Percentiles rank a stretch among this genome's conserved stretches.
Evolutionary conservation across 2,797 vertebrate species (phyloP).

Genomic region (Chelidonichthys spinosus): DNA sequence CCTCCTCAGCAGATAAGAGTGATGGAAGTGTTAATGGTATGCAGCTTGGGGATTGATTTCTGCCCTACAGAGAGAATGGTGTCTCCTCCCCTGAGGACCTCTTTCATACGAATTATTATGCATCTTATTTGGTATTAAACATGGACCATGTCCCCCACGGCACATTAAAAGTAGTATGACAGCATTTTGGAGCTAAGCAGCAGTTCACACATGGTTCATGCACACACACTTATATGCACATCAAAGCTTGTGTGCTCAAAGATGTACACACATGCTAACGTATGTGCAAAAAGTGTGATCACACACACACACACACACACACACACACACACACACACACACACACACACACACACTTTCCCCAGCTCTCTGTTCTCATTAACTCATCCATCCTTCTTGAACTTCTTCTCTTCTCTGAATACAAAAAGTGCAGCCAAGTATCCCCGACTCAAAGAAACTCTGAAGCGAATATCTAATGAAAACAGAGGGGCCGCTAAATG

Average conservation of each 20-base stretch:
- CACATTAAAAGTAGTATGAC: constrained; percentile 59
- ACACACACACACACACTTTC: neutral
- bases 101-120: constrained; percentile 62
- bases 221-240: constrained; percentile 8
- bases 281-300: constrained; percentile 14
- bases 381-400: constrained; percentile 16
- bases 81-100: constrained; percentile 42
- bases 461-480: constrained; percentile 55
- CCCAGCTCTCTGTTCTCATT: constrained; percentile 24
- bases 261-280: constrained; percentile 8
- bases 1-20: constrained; percentile 47
- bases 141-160: constrained; percentile 43
- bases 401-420: constrained; percentile 42
- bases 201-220: neutral
- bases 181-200: constrained; percentile 55
- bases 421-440: constrained; percentile 38
- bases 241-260: constrained; percentile 39
- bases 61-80: constrained; percentile 16
- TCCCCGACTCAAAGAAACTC: constrained; percentile 29
- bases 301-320: constrained; percentile 10
- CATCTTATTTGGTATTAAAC: constrained; percentile 64
- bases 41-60: constrained; percentile 67
- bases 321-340: neutral
- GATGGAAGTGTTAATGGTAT: constrained; percentile 68
- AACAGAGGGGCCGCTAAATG: constrained; percentile 63